phyloP scores from a whole-genome alignment of 2,888 invertebrate genomes.

The Caenorhabditis sp. region DNA sequence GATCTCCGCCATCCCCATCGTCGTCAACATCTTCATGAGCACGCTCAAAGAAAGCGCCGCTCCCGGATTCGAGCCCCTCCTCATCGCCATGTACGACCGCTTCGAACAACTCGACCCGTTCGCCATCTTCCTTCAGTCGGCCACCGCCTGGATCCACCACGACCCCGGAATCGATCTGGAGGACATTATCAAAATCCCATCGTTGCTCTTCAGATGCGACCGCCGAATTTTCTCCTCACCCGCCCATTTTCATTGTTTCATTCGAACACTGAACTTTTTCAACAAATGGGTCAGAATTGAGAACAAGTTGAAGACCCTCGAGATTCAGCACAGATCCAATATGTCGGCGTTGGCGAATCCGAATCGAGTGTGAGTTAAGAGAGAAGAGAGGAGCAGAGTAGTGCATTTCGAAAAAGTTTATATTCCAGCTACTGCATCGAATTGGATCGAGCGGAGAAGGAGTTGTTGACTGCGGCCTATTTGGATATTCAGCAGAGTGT shows the following conservation, averaged over 20 bases:
- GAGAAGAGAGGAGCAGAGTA: background rate
- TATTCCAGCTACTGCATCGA: slow-evolving; percentile 46
- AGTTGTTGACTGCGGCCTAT: slow-evolving; percentile 56
- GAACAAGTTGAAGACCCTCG: slow-evolving; percentile 55
- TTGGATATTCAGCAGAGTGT: slow-evolving; percentile 64
- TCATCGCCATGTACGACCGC: slow-evolving; percentile 19
- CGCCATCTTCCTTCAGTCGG: slow-evolving; percentile 26
- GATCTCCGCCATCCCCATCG: slow-evolving; percentile 35
- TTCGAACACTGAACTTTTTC: slow-evolving; percentile 63
- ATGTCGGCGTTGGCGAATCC: background rate
- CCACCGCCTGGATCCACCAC: slow-evolving; percentile 29
- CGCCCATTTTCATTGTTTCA: slow-evolving; percentile 66
- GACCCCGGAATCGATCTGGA: slow-evolving; percentile 37
- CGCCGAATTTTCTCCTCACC: slow-evolving; percentile 69
- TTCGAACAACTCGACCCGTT: slow-evolving; percentile 47
- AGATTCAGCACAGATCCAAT: background rate
- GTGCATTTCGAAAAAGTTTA: background rate
- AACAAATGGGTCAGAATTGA: slow-evolving; percentile 35
- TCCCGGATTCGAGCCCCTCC: slow-evolving; percentile 17
- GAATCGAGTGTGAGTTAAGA: slow-evolving; percentile 12
- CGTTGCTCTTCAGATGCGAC: slow-evolving; percentile 67
- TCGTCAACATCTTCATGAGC: slow-evolving; percentile 36
- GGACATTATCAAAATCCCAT: slow-evolving; percentile 66
- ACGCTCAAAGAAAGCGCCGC: slow-evolving; percentile 18
- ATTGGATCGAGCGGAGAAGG: slow-evolving; percentile 61